Conservation (phyloP, 1,140 invertebrate species). For the Hycleus cichorii region DNA sequence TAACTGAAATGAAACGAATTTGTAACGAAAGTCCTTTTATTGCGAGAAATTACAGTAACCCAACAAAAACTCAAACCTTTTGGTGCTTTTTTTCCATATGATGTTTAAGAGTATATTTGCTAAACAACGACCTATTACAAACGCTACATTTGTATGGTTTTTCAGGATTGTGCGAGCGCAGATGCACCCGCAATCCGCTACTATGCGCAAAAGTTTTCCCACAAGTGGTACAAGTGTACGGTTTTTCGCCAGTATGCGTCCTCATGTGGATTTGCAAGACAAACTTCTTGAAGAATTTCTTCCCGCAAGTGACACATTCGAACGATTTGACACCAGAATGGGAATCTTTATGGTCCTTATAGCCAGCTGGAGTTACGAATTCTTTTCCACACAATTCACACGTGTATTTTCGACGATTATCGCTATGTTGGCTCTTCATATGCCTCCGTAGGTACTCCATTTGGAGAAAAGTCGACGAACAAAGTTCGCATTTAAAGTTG, state of each 20-base stretch:
- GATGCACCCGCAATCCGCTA: neutral
- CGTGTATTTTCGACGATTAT: constrained; percentile 53
- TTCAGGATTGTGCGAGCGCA: neutral
- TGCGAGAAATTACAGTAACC: too few relatives aligned
- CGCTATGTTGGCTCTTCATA: constrained; percentile 52
- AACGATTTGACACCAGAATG: too few relatives aligned
- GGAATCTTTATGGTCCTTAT: too few relatives aligned
- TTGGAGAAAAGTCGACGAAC: constrained; percentile 58
- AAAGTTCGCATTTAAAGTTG: constrained; percentile 55
- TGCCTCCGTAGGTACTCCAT: constrained; percentile 55
- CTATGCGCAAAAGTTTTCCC: neutral
- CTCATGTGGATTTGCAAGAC: neutral
- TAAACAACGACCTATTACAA: neutral
- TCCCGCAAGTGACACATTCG: neutral
- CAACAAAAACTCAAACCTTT: too few relatives aligned
- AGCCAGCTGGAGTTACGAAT: constrained; percentile 48
- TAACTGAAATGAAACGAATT: too few relatives aligned
- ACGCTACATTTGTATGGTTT: neutral
- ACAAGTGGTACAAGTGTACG: neutral
- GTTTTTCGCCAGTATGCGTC: neutral
- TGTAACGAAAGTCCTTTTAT: too few relatives aligned
- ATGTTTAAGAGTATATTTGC: neutral
- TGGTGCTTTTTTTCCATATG: neutral
- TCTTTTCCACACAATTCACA: constrained; percentile 64
- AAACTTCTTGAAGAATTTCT: neutral